Evolutionary conservation across 2,888 invertebrate genomes (phyloP).

Genomic region (Eumerus sabulonum): DNA sequence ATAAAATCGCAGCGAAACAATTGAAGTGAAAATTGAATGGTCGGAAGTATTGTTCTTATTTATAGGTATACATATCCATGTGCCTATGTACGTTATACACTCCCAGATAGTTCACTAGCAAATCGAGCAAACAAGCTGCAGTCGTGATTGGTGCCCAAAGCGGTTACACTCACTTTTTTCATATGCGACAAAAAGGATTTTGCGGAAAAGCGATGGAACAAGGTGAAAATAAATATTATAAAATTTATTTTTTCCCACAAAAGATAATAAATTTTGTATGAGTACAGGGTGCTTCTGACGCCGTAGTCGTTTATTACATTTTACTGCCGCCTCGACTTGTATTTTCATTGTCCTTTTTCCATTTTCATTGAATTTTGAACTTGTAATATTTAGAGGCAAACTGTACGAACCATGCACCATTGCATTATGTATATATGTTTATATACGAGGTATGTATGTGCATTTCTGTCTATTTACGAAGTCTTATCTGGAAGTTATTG

Average conservation of each 20-base stretch:
- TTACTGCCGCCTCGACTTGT: too few relatives aligned
- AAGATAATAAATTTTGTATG: slow-evolving; percentile 57
- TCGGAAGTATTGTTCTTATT: slow-evolving; percentile 45
- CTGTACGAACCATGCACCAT: too few relatives aligned
- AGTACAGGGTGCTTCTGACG: slow-evolving; percentile 19
- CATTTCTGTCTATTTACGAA: too few relatives aligned
- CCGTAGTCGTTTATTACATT: neutral
- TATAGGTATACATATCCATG: slow-evolving; percentile 6
- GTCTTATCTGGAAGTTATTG: too few relatives aligned
- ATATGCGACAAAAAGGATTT: slow-evolving; percentile 5
- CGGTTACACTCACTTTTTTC: slow-evolving; percentile 30
- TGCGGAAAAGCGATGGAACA: slow-evolving; percentile 20
- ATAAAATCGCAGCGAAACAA: slow-evolving; percentile 57
- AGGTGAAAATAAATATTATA: slow-evolving; percentile 43
- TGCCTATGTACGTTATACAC: slow-evolving; percentile 3
- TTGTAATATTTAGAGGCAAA: too few relatives aligned
- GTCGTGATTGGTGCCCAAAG: neutral
- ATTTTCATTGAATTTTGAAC: too few relatives aligned
- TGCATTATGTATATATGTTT: too few relatives aligned
- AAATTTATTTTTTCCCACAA: slow-evolving; percentile 34
- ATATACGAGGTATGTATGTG: too few relatives aligned
- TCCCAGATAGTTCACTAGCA: slow-evolving; percentile 28
- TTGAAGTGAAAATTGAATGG: slow-evolving; percentile 65
- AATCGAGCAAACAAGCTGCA: slow-evolving; percentile 50
- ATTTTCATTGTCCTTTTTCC: too few relatives aligned